Evolutionary conservation across 2,797 vertebrate species (phyloP), one percentile per base, ranked within the genome.

Genomic region (Lepidocolaptes lacrymiger): DNA sequence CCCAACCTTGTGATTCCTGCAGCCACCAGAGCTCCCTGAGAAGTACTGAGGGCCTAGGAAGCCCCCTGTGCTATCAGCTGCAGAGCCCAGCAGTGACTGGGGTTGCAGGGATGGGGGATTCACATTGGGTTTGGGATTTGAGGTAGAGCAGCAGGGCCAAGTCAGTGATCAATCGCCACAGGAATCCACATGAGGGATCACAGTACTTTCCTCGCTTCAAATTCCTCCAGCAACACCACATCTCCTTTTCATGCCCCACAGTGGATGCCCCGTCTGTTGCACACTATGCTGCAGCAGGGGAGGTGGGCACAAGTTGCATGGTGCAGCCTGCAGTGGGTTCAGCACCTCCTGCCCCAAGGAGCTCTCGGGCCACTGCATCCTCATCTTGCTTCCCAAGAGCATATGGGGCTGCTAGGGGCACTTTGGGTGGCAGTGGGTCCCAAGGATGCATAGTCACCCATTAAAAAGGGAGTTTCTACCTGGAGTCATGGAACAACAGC

Each of bases 401-500:
- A 9, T 3, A 0, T 1, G 0, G 34, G 55, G 23, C 63, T 91
- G 46, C 46, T 58, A 43, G 28, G 59, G 28, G 26, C 18, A 36
- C 20, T 9, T 16, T 44, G 43, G 10, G 7, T 76, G 51, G 14
- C n/a, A 77, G 23, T 28, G 56, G n/a, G 21, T 79, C 34, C 75
- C 24, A 30, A 59, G 52, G 56, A 76, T 80, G 22, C 2, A 1
- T 17, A 46, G 28, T 41, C 41, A 72, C 13, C 21, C 0, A 0
- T 27, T 27, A 36, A 66, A 73, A 30, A 14, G 8, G 24, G 19
- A 17, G 3, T 6, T 77, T 88, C 72, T 91, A 13, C 30, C 54
- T 2, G 3, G 30, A 62, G 19, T 55, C 1, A 1, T 32, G 44
- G 52, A 73, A 49, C 9, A 73, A 41, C 30, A 77, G 27, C 27